phyloP scores from a whole-genome alignment of 2,888 invertebrate species.

The Spialia ferax region DNA sequence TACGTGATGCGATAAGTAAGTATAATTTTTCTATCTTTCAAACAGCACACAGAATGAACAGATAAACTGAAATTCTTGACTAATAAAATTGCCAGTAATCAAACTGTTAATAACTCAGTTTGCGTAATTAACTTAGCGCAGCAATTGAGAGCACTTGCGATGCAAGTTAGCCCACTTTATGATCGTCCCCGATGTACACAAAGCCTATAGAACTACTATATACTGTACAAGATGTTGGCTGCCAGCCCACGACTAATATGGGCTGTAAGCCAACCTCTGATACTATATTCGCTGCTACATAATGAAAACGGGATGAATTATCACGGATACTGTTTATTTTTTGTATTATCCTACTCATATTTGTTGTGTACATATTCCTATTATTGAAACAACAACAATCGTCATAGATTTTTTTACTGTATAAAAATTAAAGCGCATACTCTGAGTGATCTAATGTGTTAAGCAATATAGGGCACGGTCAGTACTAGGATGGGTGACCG shows the following conservation, averaged over 20 bases:
- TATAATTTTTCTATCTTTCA: too few relatives aligned
- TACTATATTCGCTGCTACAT: constrained; percentile 9
- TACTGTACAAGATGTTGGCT: constrained; percentile 80
- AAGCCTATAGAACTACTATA: too few relatives aligned
- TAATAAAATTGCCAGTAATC: background rate
- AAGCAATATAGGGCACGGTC: too few relatives aligned
- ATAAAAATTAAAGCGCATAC: too few relatives aligned
- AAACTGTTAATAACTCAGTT: background rate
- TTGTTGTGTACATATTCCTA: constrained; percentile 35
- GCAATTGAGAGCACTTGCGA: constrained; percentile 27
- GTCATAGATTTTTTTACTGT: too few relatives aligned
- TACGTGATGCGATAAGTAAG: too few relatives aligned
- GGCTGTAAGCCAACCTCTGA: constrained; percentile 26
- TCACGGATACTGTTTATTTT: background rate
- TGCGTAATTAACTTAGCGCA: constrained; percentile 17
- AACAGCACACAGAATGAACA: too few relatives aligned
- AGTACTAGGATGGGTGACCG: too few relatives aligned
- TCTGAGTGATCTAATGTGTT: too few relatives aligned
- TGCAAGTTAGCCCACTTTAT: constrained; percentile 56
- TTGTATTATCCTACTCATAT: background rate
- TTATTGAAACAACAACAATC: too few relatives aligned
- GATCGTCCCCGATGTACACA: constrained; percentile 64
- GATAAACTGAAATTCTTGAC: background rate
- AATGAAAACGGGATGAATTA: constrained; percentile 6
- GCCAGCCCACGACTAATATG: constrained; percentile 55